A percentile compares a stretch with the other conserved stretches of the same genome.
These are phyloP conservation scores for Thecophora atra DNA, from an alignment of 2,888 invertebrate species.

Conservation along the genomic window DNA sequence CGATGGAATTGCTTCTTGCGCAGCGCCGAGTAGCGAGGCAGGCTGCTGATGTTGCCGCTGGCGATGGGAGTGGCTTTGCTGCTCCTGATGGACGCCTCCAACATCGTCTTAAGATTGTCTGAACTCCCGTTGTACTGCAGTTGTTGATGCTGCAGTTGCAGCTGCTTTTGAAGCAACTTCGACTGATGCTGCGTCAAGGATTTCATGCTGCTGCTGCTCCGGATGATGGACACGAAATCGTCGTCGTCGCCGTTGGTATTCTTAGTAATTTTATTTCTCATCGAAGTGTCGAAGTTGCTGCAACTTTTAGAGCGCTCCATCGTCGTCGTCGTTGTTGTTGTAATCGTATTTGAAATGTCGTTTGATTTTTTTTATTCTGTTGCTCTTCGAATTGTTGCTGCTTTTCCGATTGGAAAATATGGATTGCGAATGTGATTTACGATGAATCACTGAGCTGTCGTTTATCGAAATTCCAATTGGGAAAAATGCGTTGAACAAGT, in stretches of 20 bases:
- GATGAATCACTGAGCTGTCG: not conserved
- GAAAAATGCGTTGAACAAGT: not conserved
- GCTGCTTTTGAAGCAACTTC: conserved; percentile 30
- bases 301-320: conserved; percentile 42
- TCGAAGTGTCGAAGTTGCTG: conserved; percentile 8
- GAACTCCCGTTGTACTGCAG: not conserved
- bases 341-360: not conserved
- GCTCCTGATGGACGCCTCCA: too few species aligned
- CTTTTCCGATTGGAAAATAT: not conserved
- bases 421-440: not conserved
- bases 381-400: not conserved
- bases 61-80: not conserved
- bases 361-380: not conserved
- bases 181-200: conserved; percentile 12
- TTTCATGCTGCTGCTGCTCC: not conserved
- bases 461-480: not conserved
- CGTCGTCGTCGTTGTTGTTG: not conserved
- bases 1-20: conserved; percentile 54
- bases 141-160: conserved; percentile 27
- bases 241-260: conserved; percentile 25
- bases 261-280: conserved; percentile 26
- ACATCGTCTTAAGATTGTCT: not conserved
- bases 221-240: conserved; percentile 18
- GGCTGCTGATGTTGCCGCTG: not conserved
- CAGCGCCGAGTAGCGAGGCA: conserved; percentile 36